phyloP scores from a whole-genome alignment of 2,113 vertebrate genomes.

The Sebastes fasciatus region DNA sequence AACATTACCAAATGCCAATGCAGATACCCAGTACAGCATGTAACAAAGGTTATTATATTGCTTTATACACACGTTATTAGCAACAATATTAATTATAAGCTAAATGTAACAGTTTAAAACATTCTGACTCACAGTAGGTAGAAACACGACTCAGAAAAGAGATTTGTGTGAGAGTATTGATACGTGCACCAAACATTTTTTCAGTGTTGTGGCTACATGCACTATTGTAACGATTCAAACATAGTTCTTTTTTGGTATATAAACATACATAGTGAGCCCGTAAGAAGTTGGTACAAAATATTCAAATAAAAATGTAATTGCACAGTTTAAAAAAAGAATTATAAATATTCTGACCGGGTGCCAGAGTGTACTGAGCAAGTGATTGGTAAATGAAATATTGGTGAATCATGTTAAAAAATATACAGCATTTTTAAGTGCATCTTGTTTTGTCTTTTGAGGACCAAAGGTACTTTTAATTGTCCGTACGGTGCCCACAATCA shows the following conservation, averaged over 20 bases:
- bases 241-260: slow-evolving; percentile 79
- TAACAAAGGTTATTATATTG: slow-evolving; percentile 42
- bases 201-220: slow-evolving; percentile 63
- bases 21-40: slow-evolving; percentile 30
- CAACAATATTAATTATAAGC: slow-evolving; percentile 47
- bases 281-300: slow-evolving; percentile 67
- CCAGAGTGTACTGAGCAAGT: slow-evolving; percentile 52
- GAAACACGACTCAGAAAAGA: slow-evolving; percentile 31
- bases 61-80: slow-evolving; percentile 52
- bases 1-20: slow-evolving; percentile 26
- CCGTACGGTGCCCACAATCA: slow-evolving; percentile 33
- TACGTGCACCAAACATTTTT: slow-evolving; percentile 70
- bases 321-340: slow-evolving; percentile 74
- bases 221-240: slow-evolving; percentile 60
- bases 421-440: slow-evolving; percentile 81
- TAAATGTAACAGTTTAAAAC: slow-evolving; percentile 71
- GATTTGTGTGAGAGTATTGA: slow-evolving; percentile 40
- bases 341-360: slow-evolving; percentile 71
- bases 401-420: slow-evolving; percentile 65
- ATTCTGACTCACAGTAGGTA: slow-evolving; percentile 54
- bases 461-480: slow-evolving; percentile 41
- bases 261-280: slow-evolving; percentile 67
- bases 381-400: slow-evolving; percentile 57
- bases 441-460: slow-evolving; percentile 67
- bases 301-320: slow-evolving; percentile 75